Evolutionary conservation across 64 coral and sea anemone species (phyloP).

Genomic region (Acropora yongei): DNA sequence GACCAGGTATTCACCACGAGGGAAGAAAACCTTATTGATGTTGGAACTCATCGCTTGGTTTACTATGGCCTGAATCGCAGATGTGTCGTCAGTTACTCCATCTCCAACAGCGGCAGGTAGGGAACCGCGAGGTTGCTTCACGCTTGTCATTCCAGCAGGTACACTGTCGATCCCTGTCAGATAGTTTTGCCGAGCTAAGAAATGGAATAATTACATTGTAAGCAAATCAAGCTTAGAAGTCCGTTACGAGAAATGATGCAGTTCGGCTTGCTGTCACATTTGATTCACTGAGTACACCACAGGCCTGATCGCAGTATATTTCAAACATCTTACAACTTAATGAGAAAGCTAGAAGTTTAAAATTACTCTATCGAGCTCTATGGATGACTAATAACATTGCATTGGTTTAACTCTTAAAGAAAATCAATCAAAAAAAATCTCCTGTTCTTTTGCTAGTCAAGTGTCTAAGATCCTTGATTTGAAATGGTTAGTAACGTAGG

Average conservation of each 20-base stretch:
- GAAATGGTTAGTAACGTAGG: too few relatives aligned
- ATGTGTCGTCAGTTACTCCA: slow-evolving; percentile 18
- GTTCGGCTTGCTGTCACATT: background rate
- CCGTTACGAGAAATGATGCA: background rate
- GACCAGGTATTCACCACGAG: slow-evolving; percentile 41
- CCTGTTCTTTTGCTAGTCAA: too few relatives aligned
- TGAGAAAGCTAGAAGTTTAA: too few relatives aligned
- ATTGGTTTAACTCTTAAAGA: too few relatives aligned
- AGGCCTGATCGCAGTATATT: too few relatives aligned
- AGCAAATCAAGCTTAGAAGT: background rate
- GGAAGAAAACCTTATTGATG: slow-evolving; percentile 35
- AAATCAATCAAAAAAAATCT: too few relatives aligned
- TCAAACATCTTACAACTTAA: too few relatives aligned
- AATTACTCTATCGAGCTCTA: too few relatives aligned
- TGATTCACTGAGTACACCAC: too few relatives aligned
- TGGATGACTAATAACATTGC: too few relatives aligned
- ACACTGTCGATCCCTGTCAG: background rate
- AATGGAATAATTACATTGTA: background rate
- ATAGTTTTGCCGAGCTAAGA: background rate
- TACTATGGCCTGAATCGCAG: slow-evolving; percentile 26
- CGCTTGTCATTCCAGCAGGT: slow-evolving; percentile 19
- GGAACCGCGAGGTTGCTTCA: background rate
- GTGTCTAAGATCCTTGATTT: too few relatives aligned
- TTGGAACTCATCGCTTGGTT: background rate
- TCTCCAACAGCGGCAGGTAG: slow-evolving; percentile 25